These are phyloP conservation scores for Yponomeuta malinellus DNA, from an alignment of 2,888 invertebrate genomes.

Conservation along the genomic window DNA sequence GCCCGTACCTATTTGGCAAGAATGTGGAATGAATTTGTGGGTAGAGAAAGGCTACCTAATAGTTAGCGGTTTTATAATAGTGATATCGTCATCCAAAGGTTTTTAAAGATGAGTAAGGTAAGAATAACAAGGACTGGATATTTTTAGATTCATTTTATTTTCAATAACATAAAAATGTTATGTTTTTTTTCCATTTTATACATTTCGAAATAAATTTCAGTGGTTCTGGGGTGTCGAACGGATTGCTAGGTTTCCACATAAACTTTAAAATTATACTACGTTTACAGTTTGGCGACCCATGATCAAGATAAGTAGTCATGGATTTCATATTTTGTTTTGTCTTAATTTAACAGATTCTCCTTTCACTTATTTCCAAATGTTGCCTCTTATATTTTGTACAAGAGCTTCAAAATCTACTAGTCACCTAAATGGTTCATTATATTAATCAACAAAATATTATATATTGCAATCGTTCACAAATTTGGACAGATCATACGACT, in stretches of 20 bases:
- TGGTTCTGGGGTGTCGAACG: constrained; percentile 49
- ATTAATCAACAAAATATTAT: constrained; percentile 65
- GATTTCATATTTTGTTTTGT: constrained; percentile 35
- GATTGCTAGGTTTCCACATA: constrained; percentile 64
- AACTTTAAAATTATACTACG: constrained; percentile 58
- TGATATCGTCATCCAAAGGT: not conserved
- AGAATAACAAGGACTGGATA: constrained; percentile 20
- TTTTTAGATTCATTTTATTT: constrained; percentile 76
- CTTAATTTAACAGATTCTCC: constrained; percentile 49
- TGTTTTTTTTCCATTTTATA: constrained; percentile 65
- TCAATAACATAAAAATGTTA: constrained; percentile 78
- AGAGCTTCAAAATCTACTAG: constrained; percentile 55
- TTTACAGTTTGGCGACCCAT: constrained; percentile 65
- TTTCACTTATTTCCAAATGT: constrained; percentile 76
- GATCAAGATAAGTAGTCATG: constrained; percentile 46
- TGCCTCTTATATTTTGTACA: constrained; percentile 55
- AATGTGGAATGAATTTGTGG: no score
- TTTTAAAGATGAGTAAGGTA: not conserved
- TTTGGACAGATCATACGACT: constrained; percentile 54
- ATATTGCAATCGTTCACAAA: constrained; percentile 56
- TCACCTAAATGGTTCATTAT: constrained; percentile 60
- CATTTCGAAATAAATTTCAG: constrained; percentile 68
- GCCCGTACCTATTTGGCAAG: no score
- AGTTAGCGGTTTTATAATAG: no score
- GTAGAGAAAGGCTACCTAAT: no score